Percentiles rank a stretch among this genome's conserved stretches.
Evolutionary conservation across 2,113 vertebrate genomes (phyloP).

Genomic region (Pardalotus punctatus): DNA sequence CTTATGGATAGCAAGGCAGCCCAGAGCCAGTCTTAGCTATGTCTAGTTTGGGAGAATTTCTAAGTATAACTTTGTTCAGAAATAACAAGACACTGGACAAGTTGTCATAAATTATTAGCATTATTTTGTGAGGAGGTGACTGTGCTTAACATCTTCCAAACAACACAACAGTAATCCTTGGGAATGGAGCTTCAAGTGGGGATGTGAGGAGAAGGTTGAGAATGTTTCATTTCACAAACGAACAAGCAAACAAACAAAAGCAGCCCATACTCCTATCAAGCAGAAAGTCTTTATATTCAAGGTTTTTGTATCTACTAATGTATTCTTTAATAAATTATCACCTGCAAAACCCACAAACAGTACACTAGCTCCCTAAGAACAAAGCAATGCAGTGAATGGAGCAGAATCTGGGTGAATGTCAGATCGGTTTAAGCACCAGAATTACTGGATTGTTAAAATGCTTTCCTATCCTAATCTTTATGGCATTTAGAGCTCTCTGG

Average conservation of each 20-base stretch:
- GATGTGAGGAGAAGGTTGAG: neutral
- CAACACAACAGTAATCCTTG: neutral
- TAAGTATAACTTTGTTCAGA: neutral
- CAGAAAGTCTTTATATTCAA: neutral
- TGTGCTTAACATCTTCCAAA: neutral
- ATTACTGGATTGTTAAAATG: neutral
- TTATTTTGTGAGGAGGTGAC: neutral
- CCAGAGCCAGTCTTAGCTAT: neutral
- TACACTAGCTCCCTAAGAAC: neutral
- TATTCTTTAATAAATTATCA: neutral
- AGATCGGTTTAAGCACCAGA: neutral
- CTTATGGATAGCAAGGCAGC: neutral
- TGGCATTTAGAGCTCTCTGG: neutral
- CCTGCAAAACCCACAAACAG: neutral
- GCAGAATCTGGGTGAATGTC: neutral
- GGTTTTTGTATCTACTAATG: neutral
- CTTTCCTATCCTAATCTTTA: neutral
- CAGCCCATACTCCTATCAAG: neutral
- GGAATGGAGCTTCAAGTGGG: neutral
- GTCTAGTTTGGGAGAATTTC: neutral
- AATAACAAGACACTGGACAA: neutral
- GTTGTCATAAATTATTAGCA: accelerated
- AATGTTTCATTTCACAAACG: neutral
- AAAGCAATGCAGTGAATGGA: neutral
- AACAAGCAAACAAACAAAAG: neutral